Evolutionary conservation across 2,888 invertebrate species (phyloP), one percentile per base, ranked within the genome.

Genomic region (Noctua pronuba): DNA sequence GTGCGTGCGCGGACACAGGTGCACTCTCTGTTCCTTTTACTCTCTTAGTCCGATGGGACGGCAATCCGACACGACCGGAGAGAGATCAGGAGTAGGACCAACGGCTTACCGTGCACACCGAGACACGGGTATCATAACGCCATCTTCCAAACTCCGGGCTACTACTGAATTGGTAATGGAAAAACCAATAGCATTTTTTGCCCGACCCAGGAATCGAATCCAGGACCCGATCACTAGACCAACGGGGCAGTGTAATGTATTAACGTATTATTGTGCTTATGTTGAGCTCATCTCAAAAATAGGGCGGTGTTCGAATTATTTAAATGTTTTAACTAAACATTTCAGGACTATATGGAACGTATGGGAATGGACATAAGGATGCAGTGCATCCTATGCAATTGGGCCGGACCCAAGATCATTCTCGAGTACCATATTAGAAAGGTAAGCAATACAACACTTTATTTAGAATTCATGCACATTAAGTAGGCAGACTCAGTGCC

Each of bases 341-440:
- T 91, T 6, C 86, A 96, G 96, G 95, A 95, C 73, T 96, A 95
- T 79, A 93, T 95, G 94, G 95, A 95, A 77, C 89, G 93, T 0
- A 93, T 95, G 72, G 93, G 92, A 7, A 94, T 94, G 93, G 95
- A 94, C 8, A 84, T 90, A 38, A 83, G 90, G 5, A 90, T 94
- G 85, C 92, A 93, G 83, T 96, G 96, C 86, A 83, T 95, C 2
- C 65, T 95, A 0, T 96, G 96, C 78, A 82, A 89, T n/a, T 95
- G 95, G 96, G 93, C 93, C n/a, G 96, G 96, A 78, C 93, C 95
- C 90, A 93, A 91, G 86, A 90, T 92, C 38, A 88, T 94, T 66
- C 85, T 95, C 2, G 95, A 96, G 49, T 88, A 91, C 41, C 96
- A 96, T 74, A 88, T 96, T 5, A 92, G 92, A 66, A 92, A 93